A percentile compares a stretch with the other conserved stretches of the same genome.
These are phyloP conservation scores for Clavelina lepadiformis DNA, from an alignment of 23 tunicate species.

Conservation along the genomic window DNA sequence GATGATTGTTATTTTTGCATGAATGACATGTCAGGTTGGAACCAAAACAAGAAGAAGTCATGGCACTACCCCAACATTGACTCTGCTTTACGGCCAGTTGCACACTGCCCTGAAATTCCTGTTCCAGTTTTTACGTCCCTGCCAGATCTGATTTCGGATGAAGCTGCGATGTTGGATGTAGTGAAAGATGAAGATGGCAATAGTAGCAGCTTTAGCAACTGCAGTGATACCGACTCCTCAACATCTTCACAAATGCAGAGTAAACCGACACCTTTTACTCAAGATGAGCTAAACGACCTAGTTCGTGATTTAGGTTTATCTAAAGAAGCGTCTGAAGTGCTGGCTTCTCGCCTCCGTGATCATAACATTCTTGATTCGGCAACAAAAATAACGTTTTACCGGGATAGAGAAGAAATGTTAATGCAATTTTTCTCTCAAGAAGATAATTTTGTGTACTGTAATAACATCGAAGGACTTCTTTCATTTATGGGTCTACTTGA, in stretches of 20 bases:
- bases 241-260: background rate
- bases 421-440: too few relatives aligned
- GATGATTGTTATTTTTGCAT: conserved; percentile 28
- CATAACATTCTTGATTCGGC: too few relatives aligned
- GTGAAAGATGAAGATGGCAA: conserved; percentile 14
- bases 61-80: conserved; percentile 17
- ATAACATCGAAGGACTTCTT: too few relatives aligned
- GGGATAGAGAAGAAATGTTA: too few relatives aligned
- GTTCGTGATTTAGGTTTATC: conserved; percentile 7
- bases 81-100: conserved; percentile 15
- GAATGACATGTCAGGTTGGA: conserved; percentile 18
- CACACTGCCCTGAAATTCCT: conserved; percentile 15
- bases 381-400: too few relatives aligned
- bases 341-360: conserved; percentile 22
- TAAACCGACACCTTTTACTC: conserved; percentile 21
- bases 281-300: conserved; percentile 26
- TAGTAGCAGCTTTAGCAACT: conserved; percentile 13
- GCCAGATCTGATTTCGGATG: conserved; percentile 6
- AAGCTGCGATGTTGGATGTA: background rate
- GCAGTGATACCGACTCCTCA: conserved; percentile 10
- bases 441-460: too few relatives aligned
- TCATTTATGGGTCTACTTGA: too few relatives aligned
- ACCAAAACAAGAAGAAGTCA: conserved; percentile 10
- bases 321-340: conserved; percentile 14
- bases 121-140: conserved; percentile 17